These are phyloP conservation scores for Paedocypris sp. DNA, from an alignment of 2,113 vertebrate species.

Conservation along the genomic window DNA sequence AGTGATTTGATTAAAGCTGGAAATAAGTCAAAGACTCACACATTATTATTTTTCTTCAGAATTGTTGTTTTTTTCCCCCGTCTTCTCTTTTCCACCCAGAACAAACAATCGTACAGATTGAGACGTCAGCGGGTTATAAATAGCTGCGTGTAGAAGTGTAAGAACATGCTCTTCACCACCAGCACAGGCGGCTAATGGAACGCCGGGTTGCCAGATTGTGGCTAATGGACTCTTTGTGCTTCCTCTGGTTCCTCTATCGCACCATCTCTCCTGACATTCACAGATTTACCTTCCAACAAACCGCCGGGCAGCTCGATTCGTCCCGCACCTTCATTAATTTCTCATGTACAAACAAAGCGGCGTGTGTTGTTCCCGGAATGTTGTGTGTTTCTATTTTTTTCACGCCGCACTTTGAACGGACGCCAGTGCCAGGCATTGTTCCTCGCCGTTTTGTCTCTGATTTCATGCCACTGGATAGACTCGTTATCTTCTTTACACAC, in stretches of 20 bases:
- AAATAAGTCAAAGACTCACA: too few species aligned
- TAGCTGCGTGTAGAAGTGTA: slow-evolving; percentile 5
- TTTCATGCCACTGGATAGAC: neutral
- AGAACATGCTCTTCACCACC: slow-evolving; percentile 12
- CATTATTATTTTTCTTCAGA: neutral
- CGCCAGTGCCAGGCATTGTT: neutral
- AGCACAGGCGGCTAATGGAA: slow-evolving; percentile 6
- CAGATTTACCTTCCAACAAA: slow-evolving; percentile 5
- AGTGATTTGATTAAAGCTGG: too few species aligned
- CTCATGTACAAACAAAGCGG: neutral
- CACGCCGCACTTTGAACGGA: too few species aligned
- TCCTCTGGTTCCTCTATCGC: neutral
- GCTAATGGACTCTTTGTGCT: slow-evolving; percentile 4
- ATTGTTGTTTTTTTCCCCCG: neutral
- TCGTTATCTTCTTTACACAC: slow-evolving; percentile 5
- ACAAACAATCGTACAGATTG: slow-evolving; percentile 15
- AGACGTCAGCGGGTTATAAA: slow-evolving; percentile 24
- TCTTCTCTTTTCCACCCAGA: too few species aligned
- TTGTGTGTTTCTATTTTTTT: slow-evolving; percentile 2
- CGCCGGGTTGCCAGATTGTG: neutral
- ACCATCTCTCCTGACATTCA: neutral
- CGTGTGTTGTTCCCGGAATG: neutral
- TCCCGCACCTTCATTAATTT: neutral
- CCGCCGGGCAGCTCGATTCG: neutral
- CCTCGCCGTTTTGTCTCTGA: neutral